Evolutionary conservation across 2,797 vertebrate species (phyloP).

Genomic region (Coregonus suidteri): DNA sequence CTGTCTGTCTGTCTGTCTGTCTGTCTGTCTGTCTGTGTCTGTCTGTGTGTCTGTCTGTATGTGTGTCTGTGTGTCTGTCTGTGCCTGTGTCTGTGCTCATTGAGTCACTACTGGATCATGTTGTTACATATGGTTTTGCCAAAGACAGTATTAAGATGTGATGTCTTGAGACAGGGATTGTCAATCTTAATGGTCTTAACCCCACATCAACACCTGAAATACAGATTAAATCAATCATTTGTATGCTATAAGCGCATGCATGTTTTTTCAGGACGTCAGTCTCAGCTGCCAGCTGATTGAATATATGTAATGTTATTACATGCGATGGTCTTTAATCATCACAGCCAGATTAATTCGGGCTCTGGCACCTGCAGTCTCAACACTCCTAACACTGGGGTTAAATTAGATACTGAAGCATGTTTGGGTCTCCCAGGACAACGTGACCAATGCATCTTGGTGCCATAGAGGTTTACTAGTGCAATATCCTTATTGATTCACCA

Average conservation of each 20-base stretch:
- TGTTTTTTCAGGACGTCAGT: not conserved
- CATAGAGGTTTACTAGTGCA: slow-evolving; percentile 2
- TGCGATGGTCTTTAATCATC: not conserved
- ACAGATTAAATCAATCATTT: not conserved
- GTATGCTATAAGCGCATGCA: not conserved
- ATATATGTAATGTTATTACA: not conserved
- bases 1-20: no score
- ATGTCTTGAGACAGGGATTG: no score
- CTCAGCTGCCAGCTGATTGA: not conserved
- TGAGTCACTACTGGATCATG: no score
- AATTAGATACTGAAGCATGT: not conserved
- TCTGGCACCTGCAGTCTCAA: not conserved
- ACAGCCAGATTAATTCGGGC: not conserved
- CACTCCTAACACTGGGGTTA: not conserved
- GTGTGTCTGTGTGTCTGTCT: no score
- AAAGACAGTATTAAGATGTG: no score
- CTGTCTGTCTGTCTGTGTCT: no score
- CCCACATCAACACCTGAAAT: not conserved
- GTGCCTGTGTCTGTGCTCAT: no score
- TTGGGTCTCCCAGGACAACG: not conserved
- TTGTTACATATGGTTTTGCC: no score
- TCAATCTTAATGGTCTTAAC: no score
- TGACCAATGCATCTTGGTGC: slow-evolving; percentile 5
- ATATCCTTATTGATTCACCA: not conserved
- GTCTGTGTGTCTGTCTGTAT: no score